These are phyloP conservation scores for Tokudaia tokunoshimensis DNA, from an alignment of 2,797 vertebrate species.

Conservation along the genomic window DNA sequence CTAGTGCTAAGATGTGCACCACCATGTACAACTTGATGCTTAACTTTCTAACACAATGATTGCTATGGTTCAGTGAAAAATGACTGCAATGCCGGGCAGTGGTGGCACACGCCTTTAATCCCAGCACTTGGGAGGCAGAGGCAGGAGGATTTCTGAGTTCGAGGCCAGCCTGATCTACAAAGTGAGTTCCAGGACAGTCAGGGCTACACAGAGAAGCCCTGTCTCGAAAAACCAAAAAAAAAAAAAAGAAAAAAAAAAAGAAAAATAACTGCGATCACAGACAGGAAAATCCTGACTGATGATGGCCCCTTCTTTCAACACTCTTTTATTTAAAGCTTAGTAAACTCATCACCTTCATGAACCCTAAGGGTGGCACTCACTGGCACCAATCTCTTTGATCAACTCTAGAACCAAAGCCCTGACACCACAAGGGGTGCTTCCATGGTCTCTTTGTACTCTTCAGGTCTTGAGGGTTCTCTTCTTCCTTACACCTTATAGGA, in stretches of 20 bases:
- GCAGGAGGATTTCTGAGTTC: no score
- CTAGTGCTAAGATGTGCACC: neutral
- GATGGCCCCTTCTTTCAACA: neutral
- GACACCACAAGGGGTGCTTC: neutral
- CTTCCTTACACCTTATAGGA: neutral
- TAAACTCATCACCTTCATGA: neutral
- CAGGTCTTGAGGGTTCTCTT: neutral
- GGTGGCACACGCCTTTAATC: no score
- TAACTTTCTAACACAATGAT: neutral
- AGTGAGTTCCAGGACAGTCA: no score
- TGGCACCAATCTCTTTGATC: neutral
- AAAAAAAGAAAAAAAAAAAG: no score
- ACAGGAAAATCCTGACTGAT: neutral
- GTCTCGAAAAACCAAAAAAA: no score
- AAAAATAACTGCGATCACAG: neutral
- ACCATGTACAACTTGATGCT: neutral
- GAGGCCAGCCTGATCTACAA: no score
- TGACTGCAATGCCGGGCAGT: no score
- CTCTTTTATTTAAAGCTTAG: neutral
- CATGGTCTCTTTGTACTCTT: neutral
- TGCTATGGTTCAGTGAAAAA: neutral
- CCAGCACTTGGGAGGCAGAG: no score
- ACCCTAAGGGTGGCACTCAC: neutral
- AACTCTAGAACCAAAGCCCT: conserved; percentile 12
- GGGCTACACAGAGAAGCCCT: no score